Base-by-base conservation (phyloP, 2,888 invertebrate species). In the Tortrix viridana region DNA sequence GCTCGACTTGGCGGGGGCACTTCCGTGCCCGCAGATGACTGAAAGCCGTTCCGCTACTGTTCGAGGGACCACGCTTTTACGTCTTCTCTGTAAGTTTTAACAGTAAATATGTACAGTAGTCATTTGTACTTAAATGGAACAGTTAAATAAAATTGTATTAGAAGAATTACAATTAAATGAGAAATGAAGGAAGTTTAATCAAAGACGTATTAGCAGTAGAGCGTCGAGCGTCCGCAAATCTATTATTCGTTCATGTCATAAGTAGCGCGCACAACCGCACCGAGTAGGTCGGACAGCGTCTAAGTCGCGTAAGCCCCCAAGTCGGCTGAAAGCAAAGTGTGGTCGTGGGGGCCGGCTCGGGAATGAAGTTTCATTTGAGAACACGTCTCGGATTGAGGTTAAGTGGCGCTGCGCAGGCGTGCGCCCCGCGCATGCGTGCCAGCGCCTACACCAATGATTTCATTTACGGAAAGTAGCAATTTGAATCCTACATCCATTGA, bases 281-380 rank as follows among this genome's bases (percentile, higher is more conserved):
- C 43, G 38, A 67, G 57, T 59, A 62, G 65, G 50, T 65, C 47
- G 64, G 60, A 58, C 55, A 62, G 54, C 32, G 50, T 67, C 57
- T 76, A 71, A 71, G 69, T 69, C 67, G 65, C 71, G 76, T 69
- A 76, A 76, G 76, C 75, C 71, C 72, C 71, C 73, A 78, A 78
- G 78, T 77, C 76, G 71, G 75, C 79, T 85, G 79, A 84, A 83
- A 84, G 86, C 79, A 83, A 85, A 86, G 83, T 85, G 81, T 79
- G 78, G 78, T 81, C 70, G 74, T 73, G 77, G 71, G 75, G 80
- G 76, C 85, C 84, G 85, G 83, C 77, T 77, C 63, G 71, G 76
- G 76, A 82, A 79, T 83, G 82, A 84, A 85, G 83, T 87, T 89
- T 90, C 89, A 90, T 92, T 92, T 89, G 90, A 91, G 85, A 91